Percentiles rank a stretch among this genome's conserved stretches.
Conservation (phyloP, 2,888 invertebrate genomes). For the Aphidoletes aphidimyza region DNA sequence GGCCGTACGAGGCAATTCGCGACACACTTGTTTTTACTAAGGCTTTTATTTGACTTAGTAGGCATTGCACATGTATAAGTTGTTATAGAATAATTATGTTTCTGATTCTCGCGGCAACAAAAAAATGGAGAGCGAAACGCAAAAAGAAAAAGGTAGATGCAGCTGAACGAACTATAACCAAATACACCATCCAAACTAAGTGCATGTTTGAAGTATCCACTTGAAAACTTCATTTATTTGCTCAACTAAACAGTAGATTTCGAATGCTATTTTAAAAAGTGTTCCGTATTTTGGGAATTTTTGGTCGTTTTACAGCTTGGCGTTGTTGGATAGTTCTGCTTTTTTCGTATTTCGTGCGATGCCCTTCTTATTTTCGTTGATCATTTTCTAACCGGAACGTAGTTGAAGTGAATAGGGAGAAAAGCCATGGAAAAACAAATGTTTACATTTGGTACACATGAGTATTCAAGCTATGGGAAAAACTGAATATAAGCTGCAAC, state of each 20-base stretch:
- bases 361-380: not conserved
- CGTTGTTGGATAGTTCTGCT: not conserved
- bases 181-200: slow-evolving; percentile 15
- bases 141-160: not conserved
- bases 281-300: slow-evolving; percentile 1
- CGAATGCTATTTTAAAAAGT: slow-evolving; percentile 25
- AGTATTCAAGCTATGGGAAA: slow-evolving; percentile 11
- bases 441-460: slow-evolving; percentile 26
- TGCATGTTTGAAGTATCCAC: slow-evolving; percentile 31
- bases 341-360: not conserved
- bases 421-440: slow-evolving; percentile 36
- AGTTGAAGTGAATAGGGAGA: too few species aligned
- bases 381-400: too few species aligned
- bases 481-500: slow-evolving; percentile 19
- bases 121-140: not conserved
- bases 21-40: not conserved
- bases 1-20: not conserved
- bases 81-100: slow-evolving; percentile 36
- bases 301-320: not conserved
- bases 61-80: not conserved
- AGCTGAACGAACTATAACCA: slow-evolving; percentile 14
- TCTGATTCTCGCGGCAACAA: not conserved
- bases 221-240: slow-evolving; percentile 36
- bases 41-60: not conserved
- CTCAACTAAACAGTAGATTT: slow-evolving; percentile 26